Percentiles rank a stretch among this genome's conserved stretches.
Conservation (phyloP, 2,888 invertebrate genomes). For the Mactromeris polynyma region DNA sequence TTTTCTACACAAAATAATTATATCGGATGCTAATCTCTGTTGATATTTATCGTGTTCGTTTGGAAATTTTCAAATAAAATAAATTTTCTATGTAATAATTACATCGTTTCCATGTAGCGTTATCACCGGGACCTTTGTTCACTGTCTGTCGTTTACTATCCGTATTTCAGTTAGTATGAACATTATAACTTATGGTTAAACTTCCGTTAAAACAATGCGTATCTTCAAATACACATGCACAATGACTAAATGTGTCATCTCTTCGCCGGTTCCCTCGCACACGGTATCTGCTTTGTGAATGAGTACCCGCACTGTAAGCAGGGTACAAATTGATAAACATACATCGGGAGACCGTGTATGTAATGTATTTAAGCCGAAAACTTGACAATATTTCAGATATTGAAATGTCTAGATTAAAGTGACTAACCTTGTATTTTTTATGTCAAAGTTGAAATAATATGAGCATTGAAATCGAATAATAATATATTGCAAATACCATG, state of each 20-base stretch:
- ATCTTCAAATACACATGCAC: background rate
- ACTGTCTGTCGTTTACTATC: background rate
- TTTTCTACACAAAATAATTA: background rate
- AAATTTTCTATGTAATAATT: background rate
- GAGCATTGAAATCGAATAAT: too few species aligned
- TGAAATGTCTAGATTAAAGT: too few species aligned
- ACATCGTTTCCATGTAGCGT: background rate
- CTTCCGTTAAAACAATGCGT: background rate
- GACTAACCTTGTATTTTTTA: too few species aligned
- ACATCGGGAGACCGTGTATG: background rate
- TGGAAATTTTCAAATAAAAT: background rate
- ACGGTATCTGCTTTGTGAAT: background rate
- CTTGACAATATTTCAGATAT: too few species aligned
- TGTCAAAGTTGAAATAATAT: too few species aligned
- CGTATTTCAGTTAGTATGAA: background rate
- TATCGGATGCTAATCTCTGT: background rate
- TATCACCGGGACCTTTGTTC: background rate
- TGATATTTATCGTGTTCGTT: background rate
- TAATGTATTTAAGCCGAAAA: background rate
- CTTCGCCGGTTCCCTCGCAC: background rate
- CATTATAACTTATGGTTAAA: background rate
- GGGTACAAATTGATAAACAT: background rate
- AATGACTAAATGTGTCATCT: background rate
- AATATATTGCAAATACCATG: too few species aligned
- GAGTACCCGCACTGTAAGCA: background rate